phyloP scores from a whole-genome alignment of 2,888 invertebrate genomes.

The Metacarcinus magister region DNA sequence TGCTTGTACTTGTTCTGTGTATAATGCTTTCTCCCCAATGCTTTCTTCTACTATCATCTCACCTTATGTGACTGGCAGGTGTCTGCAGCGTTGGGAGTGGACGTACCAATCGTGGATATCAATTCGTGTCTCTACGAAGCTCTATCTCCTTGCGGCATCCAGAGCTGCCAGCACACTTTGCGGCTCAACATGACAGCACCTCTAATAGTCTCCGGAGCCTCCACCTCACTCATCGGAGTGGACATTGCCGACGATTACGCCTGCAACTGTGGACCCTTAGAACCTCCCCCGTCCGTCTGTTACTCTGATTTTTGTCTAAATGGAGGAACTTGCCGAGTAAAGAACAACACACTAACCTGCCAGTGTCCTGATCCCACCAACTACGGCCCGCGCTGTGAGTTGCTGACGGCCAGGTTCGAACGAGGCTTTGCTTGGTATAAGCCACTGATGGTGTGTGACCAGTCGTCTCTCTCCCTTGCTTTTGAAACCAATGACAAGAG shows the following conservation, averaged over 20 bases:
- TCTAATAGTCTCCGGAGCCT: conserved; percentile 66
- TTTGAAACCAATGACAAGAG: conserved; percentile 72
- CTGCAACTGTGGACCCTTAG: conserved; percentile 73
- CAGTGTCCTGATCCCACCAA: conserved; percentile 71
- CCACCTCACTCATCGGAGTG: conserved; percentile 79
- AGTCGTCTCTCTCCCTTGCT: conserved; percentile 69
- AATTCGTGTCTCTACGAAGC: conserved; percentile 80
- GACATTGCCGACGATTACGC: conserved; percentile 75
- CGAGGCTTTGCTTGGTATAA: conserved; percentile 80
- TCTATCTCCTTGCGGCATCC: conserved; percentile 63
- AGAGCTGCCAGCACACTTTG: conserved; percentile 78
- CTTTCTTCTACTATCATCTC: background rate
- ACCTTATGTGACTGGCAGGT: conserved; percentile 63
- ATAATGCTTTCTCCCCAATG: background rate
- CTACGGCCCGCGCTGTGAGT: conserved; percentile 81
- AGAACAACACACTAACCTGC: conserved; percentile 70
- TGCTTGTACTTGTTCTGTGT: background rate
- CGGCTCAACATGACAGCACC: conserved; percentile 77
- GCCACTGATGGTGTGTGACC: conserved; percentile 78
- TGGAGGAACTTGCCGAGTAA: conserved; percentile 71
- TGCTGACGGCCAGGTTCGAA: conserved; percentile 77
- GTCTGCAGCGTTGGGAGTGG: conserved; percentile 68
- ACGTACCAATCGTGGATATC: conserved; percentile 76
- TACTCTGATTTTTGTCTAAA: conserved; percentile 72
- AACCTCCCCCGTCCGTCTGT: conserved; percentile 62